Conservation (phyloP, 2,888 invertebrate species). For the Ornithoptera priamus region DNA sequence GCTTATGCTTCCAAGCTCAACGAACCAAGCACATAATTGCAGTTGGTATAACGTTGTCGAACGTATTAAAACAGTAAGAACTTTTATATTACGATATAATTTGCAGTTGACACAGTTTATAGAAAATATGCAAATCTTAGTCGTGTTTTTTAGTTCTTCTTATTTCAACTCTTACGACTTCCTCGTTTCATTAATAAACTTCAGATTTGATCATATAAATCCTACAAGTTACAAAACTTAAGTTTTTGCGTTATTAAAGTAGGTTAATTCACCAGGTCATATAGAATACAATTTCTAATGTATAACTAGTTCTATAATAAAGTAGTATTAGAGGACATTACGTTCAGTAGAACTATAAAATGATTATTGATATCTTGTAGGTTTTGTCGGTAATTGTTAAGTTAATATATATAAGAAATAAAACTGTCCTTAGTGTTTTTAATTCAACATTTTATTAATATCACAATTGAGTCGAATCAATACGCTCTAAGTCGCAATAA, state of each 20-base stretch:
- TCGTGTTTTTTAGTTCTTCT: background rate
- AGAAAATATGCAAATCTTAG: background rate
- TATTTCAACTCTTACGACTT: background rate
- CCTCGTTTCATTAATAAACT: background rate
- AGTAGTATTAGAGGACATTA: too few species aligned
- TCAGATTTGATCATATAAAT: background rate
- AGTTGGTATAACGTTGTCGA: constrained; percentile 29
- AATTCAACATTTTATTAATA: constrained; percentile 73
- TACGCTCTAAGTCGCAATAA: constrained; percentile 48
- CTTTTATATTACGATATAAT: background rate
- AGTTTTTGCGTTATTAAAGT: background rate
- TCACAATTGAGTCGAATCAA: constrained; percentile 72
- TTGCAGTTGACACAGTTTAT: background rate
- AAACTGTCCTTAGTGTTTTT: constrained; percentile 42
- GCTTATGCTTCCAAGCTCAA: constrained; percentile 31
- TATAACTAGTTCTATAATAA: background rate
- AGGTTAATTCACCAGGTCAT: background rate
- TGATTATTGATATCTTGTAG: too few species aligned
- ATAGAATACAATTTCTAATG: background rate
- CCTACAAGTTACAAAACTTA: background rate
- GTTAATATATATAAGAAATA: constrained; percentile 25
- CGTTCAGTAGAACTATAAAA: too few species aligned
- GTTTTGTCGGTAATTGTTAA: background rate
- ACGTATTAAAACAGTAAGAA: constrained; percentile 22
- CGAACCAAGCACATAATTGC: constrained; percentile 36